Evolutionary conservation across 2,113 vertebrate species (phyloP), one percentile per base, ranked within the genome.

Genomic region (Phalacrocorax aristotelis): DNA sequence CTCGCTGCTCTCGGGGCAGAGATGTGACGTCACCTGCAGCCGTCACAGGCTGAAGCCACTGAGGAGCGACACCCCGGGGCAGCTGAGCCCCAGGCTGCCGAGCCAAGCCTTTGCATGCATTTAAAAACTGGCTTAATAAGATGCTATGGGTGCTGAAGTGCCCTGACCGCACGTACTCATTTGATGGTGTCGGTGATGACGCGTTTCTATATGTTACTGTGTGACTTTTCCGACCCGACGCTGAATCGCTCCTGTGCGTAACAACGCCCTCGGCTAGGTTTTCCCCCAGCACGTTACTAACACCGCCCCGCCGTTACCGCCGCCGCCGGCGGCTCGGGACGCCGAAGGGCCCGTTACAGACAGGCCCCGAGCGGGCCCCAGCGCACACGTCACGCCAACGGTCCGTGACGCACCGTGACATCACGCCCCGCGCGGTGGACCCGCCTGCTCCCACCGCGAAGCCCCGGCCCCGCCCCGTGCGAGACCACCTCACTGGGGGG

Each of bases 101-200:
- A 4, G 15, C 15, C 29, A 10, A 11, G 22, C 2, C 62, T 14
- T 30, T 0, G 7, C 0, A 0, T 0, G 4, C 15, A 5, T 29
- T 21, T 38, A 7, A 7, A 25, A 11, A 2, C 34, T 1, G 60
- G 1, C n/a, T 10, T 11, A 6, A 2, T 0, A 1, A n/a, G 36
- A 14, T n/a, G 0, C 27, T 2, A 2, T 3, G 0, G 69, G 40
- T 19, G 11, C 40, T 11, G 8, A 17, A 18, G 23, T 0, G 80
- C 27, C 23, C 27, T 1, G 34, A 7, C 22, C 0, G 7, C 23
- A 3, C 0, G 10, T 3, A 13, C 3, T 21, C 27, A 0, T 5
- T 5, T 3, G 42, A 44, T 48, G 57, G 15, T 2, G 32, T 51
- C 94, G 82, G 25, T 2, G 1, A 22, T 29, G 16, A 21, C 49